Percentiles rank a stretch among this genome's conserved stretches.
phyloP scores from a whole-genome alignment of 2,113 vertebrate species.

The Cyphomyrus discorhynchus region DNA sequence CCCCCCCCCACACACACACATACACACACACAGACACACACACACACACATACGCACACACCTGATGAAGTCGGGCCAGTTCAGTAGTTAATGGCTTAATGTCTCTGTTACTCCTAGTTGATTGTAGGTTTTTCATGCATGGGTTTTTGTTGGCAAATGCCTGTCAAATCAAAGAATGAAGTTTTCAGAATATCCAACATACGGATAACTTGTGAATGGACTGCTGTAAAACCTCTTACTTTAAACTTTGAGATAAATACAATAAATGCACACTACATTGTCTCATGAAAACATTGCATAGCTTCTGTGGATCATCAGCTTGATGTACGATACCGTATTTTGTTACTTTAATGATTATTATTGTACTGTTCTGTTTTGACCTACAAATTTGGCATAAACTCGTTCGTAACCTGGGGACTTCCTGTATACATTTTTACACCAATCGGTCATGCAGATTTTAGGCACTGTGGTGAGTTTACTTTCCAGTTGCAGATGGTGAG shows the following conservation, averaged over 20 bases:
- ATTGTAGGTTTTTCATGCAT: neutral
- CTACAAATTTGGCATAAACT: neutral
- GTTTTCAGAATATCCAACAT: neutral
- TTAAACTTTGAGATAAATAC: neutral
- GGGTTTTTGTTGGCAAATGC: neutral
- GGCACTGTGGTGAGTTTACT: neutral
- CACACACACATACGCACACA: constrained; percentile 18
- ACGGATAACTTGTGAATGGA: neutral
- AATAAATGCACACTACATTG: neutral
- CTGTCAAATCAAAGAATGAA: neutral
- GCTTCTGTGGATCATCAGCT: neutral
- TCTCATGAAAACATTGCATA: neutral
- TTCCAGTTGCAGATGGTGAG: neutral
- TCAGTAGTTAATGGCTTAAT: constrained; percentile 35
- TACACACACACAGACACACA: constrained; percentile 13
- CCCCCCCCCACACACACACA: neutral
- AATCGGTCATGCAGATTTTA: neutral
- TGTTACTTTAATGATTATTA: neutral
- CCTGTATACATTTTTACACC: neutral
- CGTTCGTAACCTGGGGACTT: neutral
- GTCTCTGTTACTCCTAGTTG: constrained; percentile 20
- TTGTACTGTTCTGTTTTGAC: neutral
- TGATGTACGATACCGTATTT: neutral
- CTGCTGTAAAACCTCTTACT: neutral
- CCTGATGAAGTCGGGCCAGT: constrained; percentile 24